Evolutionary conservation across 2,888 invertebrate species (phyloP).

Genomic region (Cheilosia vernalis): DNA sequence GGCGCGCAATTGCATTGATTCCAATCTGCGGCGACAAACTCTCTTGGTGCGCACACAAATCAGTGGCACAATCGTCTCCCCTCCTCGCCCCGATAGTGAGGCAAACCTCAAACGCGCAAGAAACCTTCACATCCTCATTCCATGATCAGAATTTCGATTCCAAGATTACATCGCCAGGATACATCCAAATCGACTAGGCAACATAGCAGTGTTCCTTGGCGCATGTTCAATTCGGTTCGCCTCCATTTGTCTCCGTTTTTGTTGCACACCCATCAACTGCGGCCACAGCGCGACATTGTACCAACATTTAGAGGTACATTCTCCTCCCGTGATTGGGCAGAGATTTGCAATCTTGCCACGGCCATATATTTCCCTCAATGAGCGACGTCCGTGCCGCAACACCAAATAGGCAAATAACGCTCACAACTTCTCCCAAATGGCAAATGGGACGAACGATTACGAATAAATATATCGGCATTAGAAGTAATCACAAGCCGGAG

Average conservation of each 20-base stretch:
- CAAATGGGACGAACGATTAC: conserved; percentile 74
- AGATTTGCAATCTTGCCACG: conserved; percentile 39
- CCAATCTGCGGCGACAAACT: conserved; percentile 44
- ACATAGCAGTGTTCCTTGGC: conserved; percentile 4
- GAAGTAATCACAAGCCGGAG: conserved; percentile 69
- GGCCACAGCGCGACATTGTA: conserved; percentile 51
- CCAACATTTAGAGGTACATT: conserved; percentile 49
- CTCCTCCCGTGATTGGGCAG: conserved; percentile 46
- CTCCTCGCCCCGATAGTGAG: conserved; percentile 15
- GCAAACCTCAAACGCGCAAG: neutral
- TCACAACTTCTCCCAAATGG: conserved; percentile 64
- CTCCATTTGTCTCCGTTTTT: conserved; percentile 50
- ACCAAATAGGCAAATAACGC: conserved; percentile 66
- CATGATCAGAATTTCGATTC: conserved; percentile 49
- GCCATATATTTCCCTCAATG: conserved; percentile 55
- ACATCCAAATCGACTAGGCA: conserved; percentile 6
- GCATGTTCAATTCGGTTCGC: conserved; percentile 51
- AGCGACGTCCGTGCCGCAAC: conserved; percentile 12
- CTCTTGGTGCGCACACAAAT: conserved; percentile 36
- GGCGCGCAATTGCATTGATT: conserved; percentile 28
- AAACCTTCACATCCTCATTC: conserved; percentile 66
- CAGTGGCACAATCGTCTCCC: conserved; percentile 24
- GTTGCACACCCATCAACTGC: conserved; percentile 50
- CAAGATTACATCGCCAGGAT: conserved; percentile 33
- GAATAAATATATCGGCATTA: conserved; percentile 74